Conservation (phyloP, 2,888 invertebrate species). For the Tenthredo livida region DNA sequence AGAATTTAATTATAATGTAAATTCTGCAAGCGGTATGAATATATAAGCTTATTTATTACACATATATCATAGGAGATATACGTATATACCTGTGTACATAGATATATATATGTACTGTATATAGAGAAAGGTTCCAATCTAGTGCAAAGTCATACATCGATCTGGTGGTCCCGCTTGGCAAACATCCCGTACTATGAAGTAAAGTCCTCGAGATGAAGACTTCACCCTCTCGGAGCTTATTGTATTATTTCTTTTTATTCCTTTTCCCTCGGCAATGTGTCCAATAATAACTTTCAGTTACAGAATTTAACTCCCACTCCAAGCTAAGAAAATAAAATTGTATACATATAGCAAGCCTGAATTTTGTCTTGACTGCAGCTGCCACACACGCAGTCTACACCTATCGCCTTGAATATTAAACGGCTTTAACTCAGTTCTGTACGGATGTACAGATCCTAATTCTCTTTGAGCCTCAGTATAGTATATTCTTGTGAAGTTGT, state of each 20-base stretch:
- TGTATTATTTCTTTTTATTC: constrained; percentile 23
- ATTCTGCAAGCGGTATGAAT: constrained; percentile 52
- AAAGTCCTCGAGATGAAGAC: constrained; percentile 33
- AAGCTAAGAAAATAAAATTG: constrained; percentile 17
- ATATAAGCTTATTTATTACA: constrained; percentile 47
- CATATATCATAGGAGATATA: background rate
- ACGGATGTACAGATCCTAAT: background rate
- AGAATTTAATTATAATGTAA: constrained; percentile 57
- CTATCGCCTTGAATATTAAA: constrained; percentile 26
- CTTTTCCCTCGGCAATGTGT: background rate
- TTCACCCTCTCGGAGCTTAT: background rate
- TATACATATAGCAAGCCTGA: background rate
- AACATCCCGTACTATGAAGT: constrained; percentile 61
- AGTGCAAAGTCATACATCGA: constrained; percentile 40
- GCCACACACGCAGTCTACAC: background rate
- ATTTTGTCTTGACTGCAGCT: constrained; percentile 25
- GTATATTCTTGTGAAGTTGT: background rate
- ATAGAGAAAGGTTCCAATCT: background rate
- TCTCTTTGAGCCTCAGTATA: background rate
- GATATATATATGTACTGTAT: background rate
- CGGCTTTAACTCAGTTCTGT: constrained; percentile 12
- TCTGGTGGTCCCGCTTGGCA: constrained; percentile 64
- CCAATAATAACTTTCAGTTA: constrained; percentile 13
- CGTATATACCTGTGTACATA: background rate
- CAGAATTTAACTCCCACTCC: background rate